Evolutionary conservation across 2,113 vertebrate genomes (phyloP).

Genomic region (Phyllostomus discolor): DNA sequence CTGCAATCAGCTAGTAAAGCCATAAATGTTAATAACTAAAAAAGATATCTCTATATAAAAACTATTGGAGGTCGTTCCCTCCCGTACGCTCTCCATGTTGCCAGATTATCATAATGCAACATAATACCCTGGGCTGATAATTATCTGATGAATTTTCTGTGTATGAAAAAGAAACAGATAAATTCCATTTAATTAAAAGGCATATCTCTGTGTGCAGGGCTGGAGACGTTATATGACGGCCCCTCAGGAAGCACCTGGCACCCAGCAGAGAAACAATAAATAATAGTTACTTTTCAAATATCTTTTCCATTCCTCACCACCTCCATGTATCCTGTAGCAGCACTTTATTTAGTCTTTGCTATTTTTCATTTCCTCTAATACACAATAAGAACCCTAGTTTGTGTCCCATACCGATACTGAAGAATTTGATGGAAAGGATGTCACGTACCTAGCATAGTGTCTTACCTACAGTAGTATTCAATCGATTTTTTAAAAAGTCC

Average conservation of each 20-base stretch:
- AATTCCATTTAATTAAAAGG: conserved; percentile 37
- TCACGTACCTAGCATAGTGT: neutral
- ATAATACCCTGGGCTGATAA: neutral
- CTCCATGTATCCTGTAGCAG: neutral
- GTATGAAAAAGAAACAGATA: neutral
- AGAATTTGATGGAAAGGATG: conserved; percentile 8
- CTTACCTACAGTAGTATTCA: neutral
- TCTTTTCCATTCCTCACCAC: neutral
- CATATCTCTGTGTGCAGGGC: neutral
- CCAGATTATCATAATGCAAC: neutral
- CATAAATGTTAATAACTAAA: conserved; percentile 66
- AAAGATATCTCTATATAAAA: conserved; percentile 50
- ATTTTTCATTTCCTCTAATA: neutral
- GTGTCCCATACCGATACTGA: neutral
- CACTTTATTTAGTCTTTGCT: neutral
- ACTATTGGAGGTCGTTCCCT: neutral
- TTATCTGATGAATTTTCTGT: conserved; percentile 41
- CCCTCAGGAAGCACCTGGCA: neutral
- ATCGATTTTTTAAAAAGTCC: neutral
- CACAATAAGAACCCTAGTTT: neutral
- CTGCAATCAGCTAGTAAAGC: conserved; percentile 48
- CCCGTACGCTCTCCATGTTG: neutral
- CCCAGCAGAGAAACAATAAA: neutral
- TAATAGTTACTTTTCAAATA: neutral
- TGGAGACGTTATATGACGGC: neutral